Evolutionary conservation across 2,797 vertebrate genomes (phyloP).

Genomic region (Mus minutoides): DNA sequence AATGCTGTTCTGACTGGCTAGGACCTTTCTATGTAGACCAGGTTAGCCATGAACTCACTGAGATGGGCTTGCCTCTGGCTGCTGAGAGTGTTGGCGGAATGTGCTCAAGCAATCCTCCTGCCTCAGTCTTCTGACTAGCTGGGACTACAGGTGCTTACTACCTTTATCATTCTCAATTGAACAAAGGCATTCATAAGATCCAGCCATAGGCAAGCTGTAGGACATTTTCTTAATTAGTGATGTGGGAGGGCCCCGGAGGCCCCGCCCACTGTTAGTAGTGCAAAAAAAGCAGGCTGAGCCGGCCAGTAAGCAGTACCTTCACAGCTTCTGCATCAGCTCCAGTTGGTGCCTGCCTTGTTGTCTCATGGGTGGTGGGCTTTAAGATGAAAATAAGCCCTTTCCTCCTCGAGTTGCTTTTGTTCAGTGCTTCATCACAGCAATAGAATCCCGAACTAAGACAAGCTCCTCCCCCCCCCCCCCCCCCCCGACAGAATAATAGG

Average conservation of each 20-base stretch:
- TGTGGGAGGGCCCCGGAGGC: background rate
- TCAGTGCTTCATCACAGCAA: background rate
- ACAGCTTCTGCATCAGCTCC: background rate
- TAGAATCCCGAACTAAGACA: background rate
- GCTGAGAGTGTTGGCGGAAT: background rate
- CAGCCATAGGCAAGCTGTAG: background rate
- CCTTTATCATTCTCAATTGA: background rate
- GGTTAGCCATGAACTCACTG: background rate
- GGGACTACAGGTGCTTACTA: background rate
- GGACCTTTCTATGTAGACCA: background rate
- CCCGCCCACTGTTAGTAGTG: background rate
- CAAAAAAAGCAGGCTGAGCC: background rate
- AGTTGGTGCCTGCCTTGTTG: background rate
- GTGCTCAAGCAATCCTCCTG: background rate
- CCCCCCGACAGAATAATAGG: too few relatives aligned
- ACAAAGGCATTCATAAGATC: background rate
- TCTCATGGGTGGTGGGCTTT: background rate
- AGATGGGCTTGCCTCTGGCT: background rate
- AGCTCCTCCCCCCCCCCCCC: too few relatives aligned
- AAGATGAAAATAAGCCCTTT: background rate
- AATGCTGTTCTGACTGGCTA: background rate
- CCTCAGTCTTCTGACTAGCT: background rate
- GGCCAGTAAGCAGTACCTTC: background rate
- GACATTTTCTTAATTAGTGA: background rate
- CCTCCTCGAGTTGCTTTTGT: background rate